Base-by-base conservation (phyloP, 1,140 invertebrate species). In the Mercenaria mercenaria region DNA sequence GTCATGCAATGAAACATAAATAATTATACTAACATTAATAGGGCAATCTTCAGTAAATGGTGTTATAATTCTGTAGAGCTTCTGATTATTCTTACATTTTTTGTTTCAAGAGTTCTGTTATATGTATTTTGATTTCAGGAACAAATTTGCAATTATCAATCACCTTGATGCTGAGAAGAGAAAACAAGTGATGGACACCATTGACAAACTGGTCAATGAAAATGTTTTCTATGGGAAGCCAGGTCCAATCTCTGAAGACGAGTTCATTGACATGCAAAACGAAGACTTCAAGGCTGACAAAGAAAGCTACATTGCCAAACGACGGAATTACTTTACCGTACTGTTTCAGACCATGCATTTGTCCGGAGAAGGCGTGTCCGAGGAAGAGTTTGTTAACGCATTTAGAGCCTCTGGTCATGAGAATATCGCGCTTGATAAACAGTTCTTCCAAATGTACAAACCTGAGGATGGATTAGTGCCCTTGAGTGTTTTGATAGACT, bases 341-440 rank as follows among this genome's bases (percentile, higher is more conserved):
- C 72, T 91, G 47, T 92, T 92, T 69, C 86, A 92, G 79, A 90
- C 91, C 47, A 91, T 91, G 18, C 89, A 92, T 37, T 90, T 86
- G 11, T 91, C 91, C 59, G 90, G 90, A 61, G 90, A 91, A 29
- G 72, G 92, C 0, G 91, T 92, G 41, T 82, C 90, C 32, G 50
- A 90, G 8, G 79, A 89, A 10, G 92, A 91, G 52, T 92, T 89
- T 64, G 83, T 92, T 18, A 86, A 77, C 26, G 92, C 90, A 29
- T 92, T 92, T 56, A 89, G 88, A 64, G 90, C 92, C 6, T 90
- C 85, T 56, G 92, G 92, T 43, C 89, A 91, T n/a, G 92, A 92
- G 56, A 91, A 92, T 37, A 80, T 90, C 34, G 82, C 41, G 23
- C 59, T 91, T 15, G 64, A 90, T 34, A 87, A n/a, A 23, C 91